Conservation (phyloP, 2,888 invertebrate species). For the Notocelia uddmanniana region DNA sequence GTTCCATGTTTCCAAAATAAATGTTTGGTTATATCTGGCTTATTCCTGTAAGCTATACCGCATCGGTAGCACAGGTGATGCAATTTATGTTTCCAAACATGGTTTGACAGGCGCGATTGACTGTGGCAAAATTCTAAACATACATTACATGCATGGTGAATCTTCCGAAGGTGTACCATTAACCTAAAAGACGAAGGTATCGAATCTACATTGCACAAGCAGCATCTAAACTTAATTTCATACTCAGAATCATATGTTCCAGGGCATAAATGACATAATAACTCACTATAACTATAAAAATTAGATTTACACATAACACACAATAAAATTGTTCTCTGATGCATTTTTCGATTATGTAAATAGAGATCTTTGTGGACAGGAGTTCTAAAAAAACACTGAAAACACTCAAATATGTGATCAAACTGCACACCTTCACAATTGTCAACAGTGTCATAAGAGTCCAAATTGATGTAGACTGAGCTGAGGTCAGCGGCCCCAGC, state of each 20-base stretch:
- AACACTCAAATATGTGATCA: conserved; percentile 93
- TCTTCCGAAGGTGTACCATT: conserved; percentile 94
- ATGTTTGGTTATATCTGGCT: conserved; percentile 95
- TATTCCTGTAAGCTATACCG: conserved; percentile 94
- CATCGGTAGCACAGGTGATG: conserved; percentile 95
- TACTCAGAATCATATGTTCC: conserved; percentile 89
- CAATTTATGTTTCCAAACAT: conserved; percentile 96
- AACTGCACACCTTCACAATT: conserved; percentile 85
- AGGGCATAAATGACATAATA: conserved; percentile 94
- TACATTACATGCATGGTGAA: conserved; percentile 94
- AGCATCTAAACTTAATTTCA: conserved; percentile 92
- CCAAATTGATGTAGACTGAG: conserved; percentile 89
- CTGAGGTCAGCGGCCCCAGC: conserved; percentile 87
- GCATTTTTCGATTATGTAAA: conserved; percentile 94
- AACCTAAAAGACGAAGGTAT: conserved; percentile 94
- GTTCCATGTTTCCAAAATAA: conserved; percentile 97
- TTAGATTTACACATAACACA: conserved; percentile 95
- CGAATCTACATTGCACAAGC: conserved; percentile 91
- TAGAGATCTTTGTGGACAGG: conserved; percentile 93
- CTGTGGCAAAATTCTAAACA: conserved; percentile 93
- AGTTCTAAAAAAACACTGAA: conserved; percentile 93
- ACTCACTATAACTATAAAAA: conserved; percentile 95
- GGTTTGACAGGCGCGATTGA: conserved; percentile 92
- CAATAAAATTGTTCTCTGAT: conserved; percentile 92
- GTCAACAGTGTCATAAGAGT: conserved; percentile 88